These are phyloP conservation scores for Torymus texanus DNA, from an alignment of 2,888 invertebrate species.

Conservation along the genomic window DNA sequence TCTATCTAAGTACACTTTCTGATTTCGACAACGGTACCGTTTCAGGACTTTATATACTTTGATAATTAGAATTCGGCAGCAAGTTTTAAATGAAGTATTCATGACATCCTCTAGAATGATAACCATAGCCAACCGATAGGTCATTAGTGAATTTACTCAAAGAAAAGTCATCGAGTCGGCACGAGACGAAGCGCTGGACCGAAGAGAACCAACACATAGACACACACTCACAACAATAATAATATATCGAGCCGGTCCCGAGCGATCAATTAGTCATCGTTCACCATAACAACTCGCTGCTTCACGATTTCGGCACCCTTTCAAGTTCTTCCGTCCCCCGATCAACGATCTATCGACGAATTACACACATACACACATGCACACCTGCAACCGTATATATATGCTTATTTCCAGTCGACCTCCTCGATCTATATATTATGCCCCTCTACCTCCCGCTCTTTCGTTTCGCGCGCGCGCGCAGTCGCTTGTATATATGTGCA, in stretches of 20 bases:
- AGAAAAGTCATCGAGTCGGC: not conserved
- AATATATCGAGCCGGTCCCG: not conserved
- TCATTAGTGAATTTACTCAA: slow-evolving; percentile 24
- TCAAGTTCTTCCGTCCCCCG: slow-evolving; percentile 10
- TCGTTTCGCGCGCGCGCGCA: not conserved
- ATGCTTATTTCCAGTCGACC: not conserved
- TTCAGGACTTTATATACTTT: not conserved
- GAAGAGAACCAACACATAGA: not conserved
- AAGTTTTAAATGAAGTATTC: too few relatives aligned
- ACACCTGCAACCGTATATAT: too few relatives aligned
- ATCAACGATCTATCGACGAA: not conserved
- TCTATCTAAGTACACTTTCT: too few relatives aligned
- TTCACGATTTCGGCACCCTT: slow-evolving; percentile 41
- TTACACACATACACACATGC: too few relatives aligned
- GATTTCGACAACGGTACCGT: too few relatives aligned
- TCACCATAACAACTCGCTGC: slow-evolving; percentile 20
- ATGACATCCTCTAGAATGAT: not conserved
- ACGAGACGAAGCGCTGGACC: not conserved
- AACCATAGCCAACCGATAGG: not conserved
- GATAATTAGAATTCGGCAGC: not conserved
- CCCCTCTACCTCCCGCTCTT: not conserved
- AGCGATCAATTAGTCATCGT: slow-evolving; percentile 49
- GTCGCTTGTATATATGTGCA: not conserved
- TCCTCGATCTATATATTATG: slow-evolving; percentile 26
- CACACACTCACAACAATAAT: slow-evolving; percentile 6